Evolutionary conservation across 2,113 vertebrate species (phyloP).

Genomic region (Dendrocopos noguchii): DNA sequence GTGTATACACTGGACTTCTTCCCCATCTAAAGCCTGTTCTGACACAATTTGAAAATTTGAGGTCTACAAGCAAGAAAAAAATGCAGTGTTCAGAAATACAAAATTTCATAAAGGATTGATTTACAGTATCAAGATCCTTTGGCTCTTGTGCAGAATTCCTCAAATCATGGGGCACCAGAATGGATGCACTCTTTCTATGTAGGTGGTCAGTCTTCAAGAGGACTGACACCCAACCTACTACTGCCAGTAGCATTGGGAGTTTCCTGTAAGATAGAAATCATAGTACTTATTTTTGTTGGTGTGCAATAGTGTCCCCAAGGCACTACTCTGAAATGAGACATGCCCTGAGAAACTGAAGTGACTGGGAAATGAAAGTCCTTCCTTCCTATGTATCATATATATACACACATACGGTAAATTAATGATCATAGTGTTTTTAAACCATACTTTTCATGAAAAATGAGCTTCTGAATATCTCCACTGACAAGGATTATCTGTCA

Average conservation of each 20-base stretch:
- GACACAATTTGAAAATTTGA: neutral
- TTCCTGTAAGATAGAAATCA: neutral
- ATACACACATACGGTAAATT: neutral
- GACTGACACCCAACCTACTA: neutral
- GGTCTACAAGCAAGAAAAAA: neutral
- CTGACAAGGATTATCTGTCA: neutral
- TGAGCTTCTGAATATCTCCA: neutral
- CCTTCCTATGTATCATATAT: too few relatives aligned
- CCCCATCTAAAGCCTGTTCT: neutral
- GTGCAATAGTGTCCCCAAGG: neutral
- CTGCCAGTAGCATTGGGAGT: neutral
- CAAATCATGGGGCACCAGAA: neutral
- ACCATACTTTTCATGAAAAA: neutral
- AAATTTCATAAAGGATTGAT: neutral
- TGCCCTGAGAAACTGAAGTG: neutral
- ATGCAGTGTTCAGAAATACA: neutral
- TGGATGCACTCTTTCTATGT: accelerated
- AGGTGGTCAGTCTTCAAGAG: neutral
- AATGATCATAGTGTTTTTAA: neutral
- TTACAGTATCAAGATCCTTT: neutral
- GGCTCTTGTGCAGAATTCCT: neutral
- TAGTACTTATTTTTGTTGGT: neutral
- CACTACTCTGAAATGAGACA: neutral
- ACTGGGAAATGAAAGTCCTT: neutral
- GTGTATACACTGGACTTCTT: neutral